Evolutionary conservation across 2,113 vertebrate genomes (phyloP), one percentile per base, ranked within the genome.

Genomic region (Campylomormyrus numenius): DNA sequence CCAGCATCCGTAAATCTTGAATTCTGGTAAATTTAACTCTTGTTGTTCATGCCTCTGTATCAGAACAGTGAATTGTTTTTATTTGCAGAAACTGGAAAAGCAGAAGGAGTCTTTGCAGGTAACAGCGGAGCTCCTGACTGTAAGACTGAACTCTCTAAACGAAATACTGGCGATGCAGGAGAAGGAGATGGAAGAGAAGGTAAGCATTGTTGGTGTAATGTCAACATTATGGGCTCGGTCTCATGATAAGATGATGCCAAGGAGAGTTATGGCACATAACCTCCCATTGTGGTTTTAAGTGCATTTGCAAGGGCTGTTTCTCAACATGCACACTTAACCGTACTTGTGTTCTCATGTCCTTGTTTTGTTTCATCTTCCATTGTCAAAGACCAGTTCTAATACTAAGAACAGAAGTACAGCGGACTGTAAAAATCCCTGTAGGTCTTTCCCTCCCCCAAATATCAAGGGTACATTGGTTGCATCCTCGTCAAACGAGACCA

Each of bases 111-210:
- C 93, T 66, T 92, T 97, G 83, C 93, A 94, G 93, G 94, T 89
- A 85, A 95, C 95, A 0, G 85, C 92, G 3, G 95, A 96, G 88
- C 94, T 97, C 86, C 90, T 96, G 91, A 95, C 94, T 11, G 92
- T 96, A 48, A 92, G 96, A 88, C 93, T 97, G 24, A 94, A 95
- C 85, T 94, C 95, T 90, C 92, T 95, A 53, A 96, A 93, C 70
- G 95, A 97, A 86, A 96, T 97, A 88, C 92, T 96, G 6, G 5
- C 90, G 74, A 94, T 97, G 15, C 96, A 96, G 93, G 96, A 96
- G 90, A 93, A 93, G 88, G 94, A 95, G 90, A 89, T 96, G 39
- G 85, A 92, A 24, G 94, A 94, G 53, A 92, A 93, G 91, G 96
- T 96, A 19, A 87, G 89, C 89, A 49, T 46, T 52, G 39, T 31